Base-by-base conservation (phyloP, 2,888 invertebrate genomes). In the Taphrorychus bicolor region DNA sequence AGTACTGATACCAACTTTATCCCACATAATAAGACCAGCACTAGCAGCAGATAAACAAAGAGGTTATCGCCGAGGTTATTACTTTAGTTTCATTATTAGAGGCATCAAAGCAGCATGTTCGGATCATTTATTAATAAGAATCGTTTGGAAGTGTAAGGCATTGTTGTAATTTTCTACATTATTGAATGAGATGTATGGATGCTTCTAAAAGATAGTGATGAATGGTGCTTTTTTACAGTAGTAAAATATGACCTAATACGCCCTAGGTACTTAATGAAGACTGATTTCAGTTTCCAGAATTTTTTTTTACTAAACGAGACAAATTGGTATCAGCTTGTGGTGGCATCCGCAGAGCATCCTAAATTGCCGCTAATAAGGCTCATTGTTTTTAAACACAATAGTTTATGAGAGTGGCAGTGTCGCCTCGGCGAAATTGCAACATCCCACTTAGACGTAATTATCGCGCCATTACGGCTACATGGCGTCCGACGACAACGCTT, bases 401-500 rank as follows among this genome's bases (percentile, higher is more conserved):
- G 18, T 57, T 64, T 65, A 65, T 59, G 64, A 64, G 51, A 51
- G 41, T 64, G 59, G 59, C 65, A 21, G 65, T 59, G 52, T 65
- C 59, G 65, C 22, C 59, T 42, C 65, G 23, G 59, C 59, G 23
- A 65, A 65, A 65, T 65, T 65, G 65, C 65, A 65, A 65, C 65
- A 65, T 65, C 65, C 65, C 65, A 65, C 65, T 65, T 59, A 59
- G 32, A 41, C 48, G 54, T 65, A 65, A 65, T 65, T 65, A 65
- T 59, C 59, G 65, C 53, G 65, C 53, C 45, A 54, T 65, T 59
- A 65, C 49, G 40, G 22, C 57, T 63, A 54, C 54, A 56, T 32
- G 45, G 62, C 62, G 52, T 61, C 53, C 32, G 40, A 56, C 49
- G 19, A 58, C 52, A 51, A 49, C n/a, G 52, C 18, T 56, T 64